These are phyloP conservation scores for Sebastolobus altivelis DNA, from an alignment of 2,797 vertebrate species.

Conservation along the genomic window DNA sequence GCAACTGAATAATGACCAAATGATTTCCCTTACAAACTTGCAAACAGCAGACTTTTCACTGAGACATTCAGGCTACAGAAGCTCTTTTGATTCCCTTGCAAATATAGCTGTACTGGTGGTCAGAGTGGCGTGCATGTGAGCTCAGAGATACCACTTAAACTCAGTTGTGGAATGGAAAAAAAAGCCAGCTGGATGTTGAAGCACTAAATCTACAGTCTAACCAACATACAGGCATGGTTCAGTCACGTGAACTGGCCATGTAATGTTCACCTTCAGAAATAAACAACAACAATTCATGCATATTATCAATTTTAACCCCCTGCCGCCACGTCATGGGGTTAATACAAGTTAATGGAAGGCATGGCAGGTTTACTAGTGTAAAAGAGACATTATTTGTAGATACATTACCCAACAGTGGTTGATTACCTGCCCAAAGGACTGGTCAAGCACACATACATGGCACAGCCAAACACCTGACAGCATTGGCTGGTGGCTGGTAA, in stretches of 20 bases:
- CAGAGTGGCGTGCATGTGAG: slow-evolving; percentile 58
- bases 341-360: not conserved
- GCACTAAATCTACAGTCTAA: slow-evolving; percentile 22
- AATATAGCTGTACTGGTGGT: slow-evolving; percentile 70
- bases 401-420: slow-evolving; percentile 15
- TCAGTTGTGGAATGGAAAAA: slow-evolving; percentile 49
- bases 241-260: slow-evolving; percentile 22
- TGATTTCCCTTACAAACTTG: slow-evolving; percentile 28
- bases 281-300: not conserved
- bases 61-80: slow-evolving; percentile 55
- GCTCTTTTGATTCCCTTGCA: slow-evolving; percentile 67
- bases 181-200: slow-evolving; percentile 18
- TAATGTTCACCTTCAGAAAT: slow-evolving; percentile 30
- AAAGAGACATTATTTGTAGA: not conserved
- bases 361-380: not conserved
- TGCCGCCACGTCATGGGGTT: not conserved
- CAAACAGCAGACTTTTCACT: slow-evolving; percentile 49
- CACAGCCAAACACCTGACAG: slow-evolving; percentile 18
- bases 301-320: not conserved
- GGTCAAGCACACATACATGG: not conserved
- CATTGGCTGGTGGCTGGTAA: not conserved
- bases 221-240: slow-evolving; percentile 4
- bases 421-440: slow-evolving; percentile 20
- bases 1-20: slow-evolving; percentile 39
- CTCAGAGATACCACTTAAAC: slow-evolving; percentile 54